Evolutionary conservation across 2,113 vertebrate genomes (phyloP).

Genomic region (Eidolon helvum): DNA sequence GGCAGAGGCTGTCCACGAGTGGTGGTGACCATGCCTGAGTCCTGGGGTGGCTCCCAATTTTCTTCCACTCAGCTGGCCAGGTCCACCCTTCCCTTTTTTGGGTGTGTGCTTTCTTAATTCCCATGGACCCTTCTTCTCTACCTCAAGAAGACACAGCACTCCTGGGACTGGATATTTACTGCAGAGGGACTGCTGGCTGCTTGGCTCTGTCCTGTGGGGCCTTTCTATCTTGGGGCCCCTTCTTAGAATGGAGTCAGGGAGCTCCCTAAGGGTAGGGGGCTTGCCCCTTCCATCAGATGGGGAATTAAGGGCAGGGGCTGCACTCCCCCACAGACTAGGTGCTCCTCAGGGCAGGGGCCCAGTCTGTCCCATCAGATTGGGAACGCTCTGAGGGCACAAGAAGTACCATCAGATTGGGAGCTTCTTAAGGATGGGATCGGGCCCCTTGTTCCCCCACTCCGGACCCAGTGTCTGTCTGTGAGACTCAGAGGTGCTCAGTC

Average conservation of each 20-base stretch:
- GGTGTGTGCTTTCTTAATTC: neutral
- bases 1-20: accelerated
- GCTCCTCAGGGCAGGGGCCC: neutral
- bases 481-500: neutral
- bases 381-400: neutral
- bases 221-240: neutral
- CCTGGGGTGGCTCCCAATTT: neutral
- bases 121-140: neutral
- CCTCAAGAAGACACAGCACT: neutral
- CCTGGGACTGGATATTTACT: neutral
- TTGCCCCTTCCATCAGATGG: neutral
- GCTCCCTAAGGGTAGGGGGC: neutral
- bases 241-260: neutral
- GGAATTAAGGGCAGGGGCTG: neutral
- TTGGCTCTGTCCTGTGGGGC: neutral
- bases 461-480: neutral
- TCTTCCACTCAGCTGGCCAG: neutral
- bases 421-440: neutral
- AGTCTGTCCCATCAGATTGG: neutral
- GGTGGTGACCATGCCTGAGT: neutral
- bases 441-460: neutral
- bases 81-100: neutral
- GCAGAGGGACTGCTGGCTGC: neutral
- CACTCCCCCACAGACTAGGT: neutral
- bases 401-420: neutral